A percentile compares a stretch with the other conserved stretches of the same genome.
phyloP scores from a whole-genome alignment of 2,113 vertebrate genomes.

The Nibea coibor region DNA sequence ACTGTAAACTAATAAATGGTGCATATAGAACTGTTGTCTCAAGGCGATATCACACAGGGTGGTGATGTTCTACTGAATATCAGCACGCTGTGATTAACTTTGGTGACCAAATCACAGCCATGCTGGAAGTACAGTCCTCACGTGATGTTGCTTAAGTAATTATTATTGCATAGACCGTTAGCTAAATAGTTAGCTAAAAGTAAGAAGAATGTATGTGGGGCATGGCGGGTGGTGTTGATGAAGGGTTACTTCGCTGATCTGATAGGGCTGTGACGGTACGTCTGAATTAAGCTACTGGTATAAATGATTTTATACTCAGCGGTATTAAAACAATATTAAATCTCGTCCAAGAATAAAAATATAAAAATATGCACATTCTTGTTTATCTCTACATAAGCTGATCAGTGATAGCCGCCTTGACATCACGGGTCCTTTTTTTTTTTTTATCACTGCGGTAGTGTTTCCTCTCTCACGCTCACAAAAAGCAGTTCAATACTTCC shows the following conservation, averaged over 20 bases:
- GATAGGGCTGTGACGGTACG: background rate
- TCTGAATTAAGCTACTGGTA: background rate
- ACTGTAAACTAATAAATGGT: no score
- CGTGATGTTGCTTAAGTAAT: no score
- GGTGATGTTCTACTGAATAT: no score
- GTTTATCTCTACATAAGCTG: background rate
- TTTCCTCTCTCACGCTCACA: background rate
- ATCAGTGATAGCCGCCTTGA: conserved; percentile 12
- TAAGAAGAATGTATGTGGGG: no score
- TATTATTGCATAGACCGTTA: no score
- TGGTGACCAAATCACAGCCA: no score
- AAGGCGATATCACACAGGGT: no score
- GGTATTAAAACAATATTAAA: background rate
- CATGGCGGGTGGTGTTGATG: background rate
- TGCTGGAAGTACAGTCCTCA: no score
- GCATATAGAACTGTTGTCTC: no score
- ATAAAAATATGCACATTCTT: no score
- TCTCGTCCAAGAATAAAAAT: background rate
- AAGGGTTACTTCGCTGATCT: background rate
- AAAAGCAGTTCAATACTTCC: background rate
- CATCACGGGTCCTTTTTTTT: background rate
- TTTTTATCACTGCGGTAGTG: background rate
- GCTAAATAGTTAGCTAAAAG: no score
- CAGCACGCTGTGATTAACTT: no score
- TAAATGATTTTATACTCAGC: background rate